Evolutionary conservation across 2,888 invertebrate species (phyloP).

Genomic region (Diadromus collaris): DNA sequence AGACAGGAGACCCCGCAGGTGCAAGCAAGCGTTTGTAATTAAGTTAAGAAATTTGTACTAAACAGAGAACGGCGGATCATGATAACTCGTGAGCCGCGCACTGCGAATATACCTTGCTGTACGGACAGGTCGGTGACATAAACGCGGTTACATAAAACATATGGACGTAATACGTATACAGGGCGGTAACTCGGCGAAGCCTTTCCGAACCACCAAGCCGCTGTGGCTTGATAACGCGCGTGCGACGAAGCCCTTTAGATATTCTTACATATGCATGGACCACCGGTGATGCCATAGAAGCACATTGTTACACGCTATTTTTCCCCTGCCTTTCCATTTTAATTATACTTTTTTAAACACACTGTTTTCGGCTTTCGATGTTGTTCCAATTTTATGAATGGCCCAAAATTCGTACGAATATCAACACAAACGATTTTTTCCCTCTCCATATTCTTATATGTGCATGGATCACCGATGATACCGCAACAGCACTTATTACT

Average conservation of each 20-base stretch:
- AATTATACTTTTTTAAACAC: no score
- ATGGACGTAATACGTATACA: conserved; percentile 62
- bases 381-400: no score
- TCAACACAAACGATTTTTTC: conserved; percentile 1
- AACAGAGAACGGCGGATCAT: conserved; percentile 73
- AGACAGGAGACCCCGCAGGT: conserved; percentile 72
- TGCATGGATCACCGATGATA: conserved; percentile 74
- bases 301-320: conserved; percentile 32
- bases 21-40: conserved; percentile 75
- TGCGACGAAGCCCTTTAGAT: conserved; percentile 67
- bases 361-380: no score
- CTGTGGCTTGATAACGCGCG: conserved; percentile 46
- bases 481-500: conserved; percentile 64
- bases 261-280: conserved; percentile 77
- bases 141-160: conserved; percentile 78
- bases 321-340: conserved; percentile 29
- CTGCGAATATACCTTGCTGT: conserved; percentile 37
- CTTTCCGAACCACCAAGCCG: conserved; percentile 63
- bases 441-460: conserved; percentile 70
- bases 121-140: conserved; percentile 66
- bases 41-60: conserved; percentile 78
- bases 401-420: no score
- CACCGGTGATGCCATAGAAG: conserved; percentile 71
- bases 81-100: conserved; percentile 49
- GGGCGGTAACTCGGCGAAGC: conserved; percentile 65